Evolutionary conservation across 2,797 vertebrate genomes (phyloP), one percentile per base, ranked within the genome.

Genomic region (Acipenser transmontanus): DNA sequence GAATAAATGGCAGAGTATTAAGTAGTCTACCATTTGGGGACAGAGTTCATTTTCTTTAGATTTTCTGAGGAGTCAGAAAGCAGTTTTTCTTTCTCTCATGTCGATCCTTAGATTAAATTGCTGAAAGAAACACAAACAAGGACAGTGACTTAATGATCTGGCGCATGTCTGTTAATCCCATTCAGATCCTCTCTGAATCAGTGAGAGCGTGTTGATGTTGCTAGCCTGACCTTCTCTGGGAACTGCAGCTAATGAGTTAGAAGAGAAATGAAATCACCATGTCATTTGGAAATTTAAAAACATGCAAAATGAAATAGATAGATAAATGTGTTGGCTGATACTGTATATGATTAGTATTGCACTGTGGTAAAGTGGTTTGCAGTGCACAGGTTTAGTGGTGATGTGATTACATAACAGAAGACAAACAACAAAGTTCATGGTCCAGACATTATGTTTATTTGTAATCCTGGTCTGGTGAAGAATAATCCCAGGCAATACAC

Each of bases 81-180:
- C 6, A 5, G 7, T 7, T 57, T 57, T 57, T 57, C 12, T 57
- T 57, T 57, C 12, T 57, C 6, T 61, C 20, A 34, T 17, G 17
- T 61, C 60, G 4, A 7, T 6, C 34, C 34, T 61, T 61, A 61
- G 60, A 61, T 61, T 61, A 61, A 61, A 61, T 4, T 14, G 7
- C 14, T 11, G 8, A 61, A 34, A 20, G 60, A 9, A 10, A 20
- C 60, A 34, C 17, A 61, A 61, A 54, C 9, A 61, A 4, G 34
- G 60, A 61, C 14, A 61, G 60, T 8, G 6, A 20, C 60, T 61
- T 20, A 61, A 61, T 61, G 60, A 61, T 8, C 60, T 47, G 54
- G 8, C 13, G 54, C 54, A 10, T 2, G 54, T 10, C 11, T 57
- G 7, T 57, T 57, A 57, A 57, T 57, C 54, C 54, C 11, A 10